phyloP scores from a whole-genome alignment of 2,113 vertebrate genomes.

The Bettongia penicillata region DNA sequence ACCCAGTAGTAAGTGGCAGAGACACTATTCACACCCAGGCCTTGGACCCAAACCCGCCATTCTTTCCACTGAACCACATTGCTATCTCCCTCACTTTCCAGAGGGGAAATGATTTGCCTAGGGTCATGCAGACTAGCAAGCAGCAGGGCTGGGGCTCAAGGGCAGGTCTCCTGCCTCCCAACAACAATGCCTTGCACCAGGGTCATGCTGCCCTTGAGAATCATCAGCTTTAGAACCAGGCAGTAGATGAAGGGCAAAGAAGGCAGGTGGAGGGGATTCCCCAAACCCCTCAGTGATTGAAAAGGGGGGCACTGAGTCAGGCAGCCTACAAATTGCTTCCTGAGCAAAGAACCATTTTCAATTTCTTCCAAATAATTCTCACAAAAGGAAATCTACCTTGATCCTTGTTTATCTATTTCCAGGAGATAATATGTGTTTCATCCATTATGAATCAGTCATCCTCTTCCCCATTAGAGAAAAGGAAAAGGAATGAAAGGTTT shows the following conservation, averaged over 20 bases:
- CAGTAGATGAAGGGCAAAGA: conserved; percentile 30
- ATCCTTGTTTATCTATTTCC: conserved; percentile 66
- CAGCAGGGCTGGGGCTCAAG: background rate
- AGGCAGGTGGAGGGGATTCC: background rate
- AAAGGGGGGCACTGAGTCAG: conserved; percentile 50
- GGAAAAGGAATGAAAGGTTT: background rate
- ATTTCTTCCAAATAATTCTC: conserved; percentile 71
- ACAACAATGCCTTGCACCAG: background rate
- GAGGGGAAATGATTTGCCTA: background rate
- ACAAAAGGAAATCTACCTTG: conserved; percentile 70
- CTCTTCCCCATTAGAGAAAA: conserved; percentile 36
- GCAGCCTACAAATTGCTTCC: conserved; percentile 55
- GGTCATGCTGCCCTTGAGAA: conserved; percentile 14
- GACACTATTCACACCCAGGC: background rate
- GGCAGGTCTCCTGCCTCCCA: background rate
- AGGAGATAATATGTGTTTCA: conserved; percentile 72
- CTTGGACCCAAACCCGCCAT: background rate
- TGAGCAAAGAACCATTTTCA: conserved; percentile 62
- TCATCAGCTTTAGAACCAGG: background rate
- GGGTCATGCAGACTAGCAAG: background rate
- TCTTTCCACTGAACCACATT: background rate
- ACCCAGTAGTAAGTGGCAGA: background rate
- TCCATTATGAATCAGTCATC: conserved; percentile 72
- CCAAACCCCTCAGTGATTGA: conserved; percentile 61
- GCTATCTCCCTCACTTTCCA: background rate